Conservation (phyloP, 2,797 vertebrate species). For the Poecile montanus region DNA sequence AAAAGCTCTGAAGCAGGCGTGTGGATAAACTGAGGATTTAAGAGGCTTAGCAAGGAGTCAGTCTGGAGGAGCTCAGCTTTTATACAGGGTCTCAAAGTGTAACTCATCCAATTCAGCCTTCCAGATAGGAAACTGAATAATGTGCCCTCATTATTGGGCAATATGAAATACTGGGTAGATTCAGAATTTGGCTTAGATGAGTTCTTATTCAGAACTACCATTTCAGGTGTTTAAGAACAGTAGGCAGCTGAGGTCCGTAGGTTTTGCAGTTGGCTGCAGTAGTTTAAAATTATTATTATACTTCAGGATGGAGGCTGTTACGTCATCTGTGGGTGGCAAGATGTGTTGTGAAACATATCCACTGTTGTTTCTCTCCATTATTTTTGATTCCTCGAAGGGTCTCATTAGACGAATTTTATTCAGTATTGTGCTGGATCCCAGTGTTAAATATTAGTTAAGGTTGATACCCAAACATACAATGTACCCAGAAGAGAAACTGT, state of each 20-base stretch:
- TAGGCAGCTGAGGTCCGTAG: background rate
- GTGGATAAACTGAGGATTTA: constrained; percentile 42
- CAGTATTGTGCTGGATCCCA: background rate
- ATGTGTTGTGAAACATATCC: background rate
- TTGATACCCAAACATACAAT: background rate
- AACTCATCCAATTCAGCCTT: constrained; percentile 34
- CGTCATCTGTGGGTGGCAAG: background rate
- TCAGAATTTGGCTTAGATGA: background rate
- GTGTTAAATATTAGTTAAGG: background rate
- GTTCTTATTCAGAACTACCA: background rate
- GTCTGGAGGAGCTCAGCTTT: constrained; percentile 39
- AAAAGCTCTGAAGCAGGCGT: background rate
- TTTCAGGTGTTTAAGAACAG: background rate
- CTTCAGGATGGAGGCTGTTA: background rate
- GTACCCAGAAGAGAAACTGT: background rate
- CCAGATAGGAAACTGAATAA: background rate
- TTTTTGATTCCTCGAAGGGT: background rate
- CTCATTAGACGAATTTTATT: background rate
- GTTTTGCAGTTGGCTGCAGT: background rate
- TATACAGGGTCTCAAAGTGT: constrained; percentile 5
- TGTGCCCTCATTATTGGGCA: background rate
- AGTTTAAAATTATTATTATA: background rate
- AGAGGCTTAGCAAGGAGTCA: constrained; percentile 51
- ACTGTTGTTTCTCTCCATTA: background rate
- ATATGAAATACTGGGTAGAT: background rate